phyloP scores from a whole-genome alignment of 2,797 vertebrate species.

The Sebastes cheni region DNA sequence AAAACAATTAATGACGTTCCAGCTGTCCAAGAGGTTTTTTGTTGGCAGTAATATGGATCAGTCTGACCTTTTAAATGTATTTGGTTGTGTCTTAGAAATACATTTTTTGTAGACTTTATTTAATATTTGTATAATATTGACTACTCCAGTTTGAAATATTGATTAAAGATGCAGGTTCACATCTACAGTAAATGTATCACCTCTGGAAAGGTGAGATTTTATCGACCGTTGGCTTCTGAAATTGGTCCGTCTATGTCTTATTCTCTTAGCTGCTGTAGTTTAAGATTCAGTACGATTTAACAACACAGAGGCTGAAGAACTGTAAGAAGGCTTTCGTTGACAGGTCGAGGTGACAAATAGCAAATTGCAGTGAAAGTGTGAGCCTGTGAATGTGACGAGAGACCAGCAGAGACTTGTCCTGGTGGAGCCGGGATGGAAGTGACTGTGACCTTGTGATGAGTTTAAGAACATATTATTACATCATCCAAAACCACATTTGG shows the following conservation, averaged over 20 bases:
- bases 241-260: fast-evolving
- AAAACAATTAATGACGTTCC: not conserved
- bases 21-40: not conserved
- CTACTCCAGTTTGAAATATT: not conserved
- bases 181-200: not conserved
- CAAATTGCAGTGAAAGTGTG: not conserved
- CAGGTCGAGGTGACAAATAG: not conserved
- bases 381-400: conserved; percentile 15
- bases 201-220: conserved; percentile 2
- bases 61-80: not conserved
- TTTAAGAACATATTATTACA: not conserved
- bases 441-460: conserved; percentile 27
- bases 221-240: not conserved
- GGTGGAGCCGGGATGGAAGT: not conserved
- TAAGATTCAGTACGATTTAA: not conserved
- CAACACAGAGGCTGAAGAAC: not conserved
- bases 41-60: not conserved
- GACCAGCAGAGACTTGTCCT: conserved; percentile 13
- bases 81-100: not conserved
- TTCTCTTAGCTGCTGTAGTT: not conserved
- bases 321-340: not conserved
- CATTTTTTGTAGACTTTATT: not conserved
- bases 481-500: conserved; percentile 8
- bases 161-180: not conserved
- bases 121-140: not conserved